Percentiles rank a stretch among this genome's conserved stretches.
Conservation (phyloP, 1,140 invertebrate species). For the Pantala flavescens region DNA sequence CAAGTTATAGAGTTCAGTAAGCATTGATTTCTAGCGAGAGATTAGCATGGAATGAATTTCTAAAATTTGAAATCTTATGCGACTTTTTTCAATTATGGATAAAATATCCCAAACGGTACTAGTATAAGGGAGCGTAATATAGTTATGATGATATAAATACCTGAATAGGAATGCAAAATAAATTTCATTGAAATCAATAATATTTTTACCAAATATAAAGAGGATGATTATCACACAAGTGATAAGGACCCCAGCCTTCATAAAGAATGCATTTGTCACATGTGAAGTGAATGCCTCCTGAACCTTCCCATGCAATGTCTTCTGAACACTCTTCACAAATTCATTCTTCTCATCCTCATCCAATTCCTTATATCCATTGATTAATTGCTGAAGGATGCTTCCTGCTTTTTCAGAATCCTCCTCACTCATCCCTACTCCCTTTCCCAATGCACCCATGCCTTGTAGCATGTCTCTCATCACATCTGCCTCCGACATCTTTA, state of each 20-base stretch:
- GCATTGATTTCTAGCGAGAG: no score
- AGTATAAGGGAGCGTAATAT: no score
- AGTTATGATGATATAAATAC: no score
- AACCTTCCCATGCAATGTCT: conserved; percentile 28
- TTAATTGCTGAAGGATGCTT: background rate
- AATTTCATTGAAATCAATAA: no score
- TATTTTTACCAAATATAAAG: background rate
- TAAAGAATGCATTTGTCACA: background rate
- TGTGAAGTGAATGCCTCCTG: conserved; percentile 16
- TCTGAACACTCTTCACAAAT: conserved; percentile 25
- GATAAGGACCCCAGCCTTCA: conserved; percentile 9
- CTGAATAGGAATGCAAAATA: no score
- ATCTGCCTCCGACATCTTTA: background rate
- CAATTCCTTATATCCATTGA: conserved; percentile 30
- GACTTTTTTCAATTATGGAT: no score
- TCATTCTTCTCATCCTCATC: conserved; percentile 30
- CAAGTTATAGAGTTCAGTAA: no score
- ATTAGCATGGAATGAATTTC: no score
- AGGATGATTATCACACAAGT: background rate
- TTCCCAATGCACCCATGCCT: background rate
- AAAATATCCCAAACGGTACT: no score
- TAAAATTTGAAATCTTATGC: no score
- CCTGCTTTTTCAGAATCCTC: background rate
- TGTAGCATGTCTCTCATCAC: background rate
- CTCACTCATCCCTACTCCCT: background rate